Evolutionary conservation across 2,888 invertebrate species (phyloP), one percentile per base, ranked within the genome.

Genomic region (Alentia gelatinosa): DNA sequence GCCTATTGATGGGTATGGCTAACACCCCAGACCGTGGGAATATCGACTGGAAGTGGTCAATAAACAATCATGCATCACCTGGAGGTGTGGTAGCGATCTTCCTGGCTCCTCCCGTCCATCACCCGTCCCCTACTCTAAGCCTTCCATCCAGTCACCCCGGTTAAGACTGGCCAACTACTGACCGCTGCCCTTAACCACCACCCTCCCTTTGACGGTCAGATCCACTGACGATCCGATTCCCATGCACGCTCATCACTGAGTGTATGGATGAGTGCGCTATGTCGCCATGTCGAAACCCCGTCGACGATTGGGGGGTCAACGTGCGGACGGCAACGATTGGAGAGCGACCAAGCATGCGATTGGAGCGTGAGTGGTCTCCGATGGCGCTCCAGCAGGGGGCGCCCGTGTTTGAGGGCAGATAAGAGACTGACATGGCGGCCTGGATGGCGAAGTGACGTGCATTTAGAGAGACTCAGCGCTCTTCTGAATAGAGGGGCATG

Each of bases 381-480:
- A 35, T 79, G 79, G 37, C n/a, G 5, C 9, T 26, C 23, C 79
- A n/a, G 37, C 39, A 26, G 79, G 79, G 68, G 68, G 68, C 12
- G 33, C 68, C 68, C 12, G 68, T 68, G 68, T 68, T 26, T 26
- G 68, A 30, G 33, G 68, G 39, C 79, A 79, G 79, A 79, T 79
- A 79, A 79, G 79, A n/a, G 37, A 15, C 15, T 79, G n/a, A 79
- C 79, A 79, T 39, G 79, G 79, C 79, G 79, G 79, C 39, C 79
- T 37, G 1, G 4, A 33, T 33, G 33, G 74, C 74, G 63, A n/a
- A 9, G 15, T 42, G 47, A 42, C 47, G 47, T 42, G 7, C 47
- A 42, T 15, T 42, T 15, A n/a, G n/a, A n/a, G n/a, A n/a, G n/a
- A n/a, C n/a, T n/a, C n/a, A n/a, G n/a, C n/a, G n/a, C n/a, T n/a